Evolutionary conservation across 2,888 invertebrate species (phyloP), one percentile per base, ranked within the genome.

Genomic region (Torymus tubicola): DNA sequence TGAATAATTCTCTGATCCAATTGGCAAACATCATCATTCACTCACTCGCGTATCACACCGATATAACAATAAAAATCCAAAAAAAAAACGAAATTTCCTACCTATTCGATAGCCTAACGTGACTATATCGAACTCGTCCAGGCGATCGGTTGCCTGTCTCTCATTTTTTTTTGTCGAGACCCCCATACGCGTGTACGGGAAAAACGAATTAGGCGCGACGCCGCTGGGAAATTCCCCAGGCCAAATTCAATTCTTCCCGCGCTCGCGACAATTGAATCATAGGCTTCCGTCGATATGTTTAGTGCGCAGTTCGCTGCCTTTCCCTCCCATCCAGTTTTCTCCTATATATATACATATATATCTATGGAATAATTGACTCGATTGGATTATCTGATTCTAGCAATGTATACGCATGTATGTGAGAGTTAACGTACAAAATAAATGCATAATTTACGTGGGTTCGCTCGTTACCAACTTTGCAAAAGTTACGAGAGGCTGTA

Each of bases 361-460:
- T 42, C 84, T 83, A 80, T 79, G 84, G 85, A 85, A 86, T 87
- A 89, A 89, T 89, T 87, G 87, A 87, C 85, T 87, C 86, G 85
- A 88, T 87, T 85, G 85, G 86, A 89, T 89, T 87, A 88, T 82
- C 82, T 81, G 84, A 83, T 78, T 81, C 82, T 5, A n/a, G 24
- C 16, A 55, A 75, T 79, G n/a, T n/a, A 72, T 69, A 77, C 77
- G 76, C 4, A 12, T 64, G 12, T 72, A 55, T n/a, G 13, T 14
- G 0, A 24, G 18, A 10, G 21, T 4, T 8, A 1, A 83, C 82
- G 75, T 83, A 58, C 73, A 83, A 84, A 85, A 84, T 84, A 85
- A 86, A 85, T 85, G 84, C 55, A 69, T 80, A 82, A 86, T 85
- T 85, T 86, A 85, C 83, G 21, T 0, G 16, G 8, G 8, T 5